Conservation (phyloP, 2,888 invertebrate genomes). For the Apamea epomidion region DNA sequence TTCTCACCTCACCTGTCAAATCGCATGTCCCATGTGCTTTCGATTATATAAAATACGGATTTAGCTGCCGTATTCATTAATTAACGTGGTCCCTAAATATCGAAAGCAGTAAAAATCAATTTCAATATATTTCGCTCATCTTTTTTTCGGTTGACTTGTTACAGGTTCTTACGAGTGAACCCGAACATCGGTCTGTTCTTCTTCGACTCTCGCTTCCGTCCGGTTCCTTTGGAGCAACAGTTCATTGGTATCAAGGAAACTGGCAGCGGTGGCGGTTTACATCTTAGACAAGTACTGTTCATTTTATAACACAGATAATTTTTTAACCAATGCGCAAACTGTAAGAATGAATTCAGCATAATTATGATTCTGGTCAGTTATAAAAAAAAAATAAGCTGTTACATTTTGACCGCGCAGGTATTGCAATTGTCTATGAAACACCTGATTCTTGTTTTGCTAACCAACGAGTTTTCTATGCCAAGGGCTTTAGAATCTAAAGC, state of each 20-base stretch:
- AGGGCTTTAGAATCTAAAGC: too few relatives aligned
- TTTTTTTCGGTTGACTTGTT: conserved; percentile 33
- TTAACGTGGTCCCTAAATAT: neutral
- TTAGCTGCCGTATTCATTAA: neutral
- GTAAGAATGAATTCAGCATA: too few relatives aligned
- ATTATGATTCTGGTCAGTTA: too few relatives aligned
- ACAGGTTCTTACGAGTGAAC: conserved; percentile 97
- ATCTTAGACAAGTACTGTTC: conserved; percentile 81
- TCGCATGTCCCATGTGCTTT: too few relatives aligned
- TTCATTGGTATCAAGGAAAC: conserved; percentile 96
- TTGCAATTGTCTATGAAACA: too few relatives aligned
- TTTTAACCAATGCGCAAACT: too few relatives aligned
- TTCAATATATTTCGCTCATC: neutral
- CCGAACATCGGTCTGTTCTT: conserved; percentile 97
- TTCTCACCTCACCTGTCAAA: too few relatives aligned
- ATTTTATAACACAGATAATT: neutral
- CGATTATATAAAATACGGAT: neutral
- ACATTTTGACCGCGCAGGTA: too few relatives aligned
- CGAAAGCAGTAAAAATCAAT: neutral
- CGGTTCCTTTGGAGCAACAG: conserved; percentile 97
- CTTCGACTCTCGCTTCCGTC: conserved; percentile 98
- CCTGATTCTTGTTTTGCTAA: too few relatives aligned
- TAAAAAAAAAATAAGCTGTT: too few relatives aligned
- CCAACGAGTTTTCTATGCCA: too few relatives aligned
- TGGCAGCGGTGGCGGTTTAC: conserved; percentile 83